A percentile compares a stretch with the other conserved stretches of the same genome.
Conservation (phyloP, 2,113 vertebrate species). For the Bombycilla garrulus region DNA sequence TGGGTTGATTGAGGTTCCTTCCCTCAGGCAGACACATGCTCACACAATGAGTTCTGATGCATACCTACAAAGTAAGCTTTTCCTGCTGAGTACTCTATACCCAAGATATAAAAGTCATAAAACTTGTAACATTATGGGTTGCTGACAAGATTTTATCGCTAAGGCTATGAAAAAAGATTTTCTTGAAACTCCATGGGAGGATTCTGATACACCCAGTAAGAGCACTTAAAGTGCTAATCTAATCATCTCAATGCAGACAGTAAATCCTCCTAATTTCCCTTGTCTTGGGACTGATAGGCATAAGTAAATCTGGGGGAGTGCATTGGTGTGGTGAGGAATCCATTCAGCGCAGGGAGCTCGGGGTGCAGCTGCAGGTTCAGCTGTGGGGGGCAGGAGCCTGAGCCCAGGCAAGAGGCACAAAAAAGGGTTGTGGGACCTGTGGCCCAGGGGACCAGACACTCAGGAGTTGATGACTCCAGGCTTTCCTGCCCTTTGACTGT, state of each 20-base stretch:
- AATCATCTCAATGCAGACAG: not conserved
- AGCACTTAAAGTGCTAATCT: not conserved
- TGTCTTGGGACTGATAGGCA: not conserved
- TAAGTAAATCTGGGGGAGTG: not conserved
- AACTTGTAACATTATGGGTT: not conserved
- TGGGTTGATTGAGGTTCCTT: not conserved
- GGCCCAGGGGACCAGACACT: not conserved
- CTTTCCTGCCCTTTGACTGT: not conserved
- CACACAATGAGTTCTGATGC: not conserved
- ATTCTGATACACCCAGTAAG: not conserved
- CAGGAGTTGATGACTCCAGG: not conserved
- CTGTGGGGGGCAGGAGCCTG: not conserved
- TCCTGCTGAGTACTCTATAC: not conserved
- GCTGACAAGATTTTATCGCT: not conserved
- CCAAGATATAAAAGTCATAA: not conserved
- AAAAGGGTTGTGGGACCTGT: not conserved
- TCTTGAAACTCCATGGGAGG: not conserved
- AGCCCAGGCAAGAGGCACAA: not conserved
- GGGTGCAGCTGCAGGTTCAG: not conserved
- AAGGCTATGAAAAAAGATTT: not conserved
- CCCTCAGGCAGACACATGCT: not conserved
- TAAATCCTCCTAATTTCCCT: not conserved
- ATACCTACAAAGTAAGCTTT: not conserved
- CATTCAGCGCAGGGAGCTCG: fast-evolving
- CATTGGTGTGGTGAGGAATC: not conserved